These are phyloP conservation scores for Euschistus heros DNA, from an alignment of 1,140 invertebrate genomes.

Conservation along the genomic window DNA sequence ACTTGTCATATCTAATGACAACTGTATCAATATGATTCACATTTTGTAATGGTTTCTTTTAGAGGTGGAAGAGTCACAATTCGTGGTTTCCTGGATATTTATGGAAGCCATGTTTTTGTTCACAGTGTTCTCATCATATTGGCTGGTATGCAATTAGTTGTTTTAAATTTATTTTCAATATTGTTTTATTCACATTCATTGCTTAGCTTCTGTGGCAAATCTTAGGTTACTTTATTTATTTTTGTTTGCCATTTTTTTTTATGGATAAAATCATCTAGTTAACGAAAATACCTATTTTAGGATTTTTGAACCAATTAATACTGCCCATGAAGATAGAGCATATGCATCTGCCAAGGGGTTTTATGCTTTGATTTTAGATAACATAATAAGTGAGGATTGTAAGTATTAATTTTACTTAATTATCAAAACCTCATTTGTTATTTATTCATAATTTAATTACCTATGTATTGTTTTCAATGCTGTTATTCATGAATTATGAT, in stretches of 20 bases:
- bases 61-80: constrained; percentile 33
- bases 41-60: neutral
- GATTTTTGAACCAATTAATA: constrained; percentile 34
- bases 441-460: no score
- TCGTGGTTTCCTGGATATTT: constrained; percentile 40
- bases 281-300: constrained; percentile 28
- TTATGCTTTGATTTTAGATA: constrained; percentile 33
- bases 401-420: constrained; percentile 25
- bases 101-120: constrained; percentile 39
- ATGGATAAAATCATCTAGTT: no score
- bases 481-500: no score
- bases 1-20: no score
- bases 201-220: no score
- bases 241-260: no score
- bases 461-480: no score
- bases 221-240: no score
- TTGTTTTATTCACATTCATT: neutral
- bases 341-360: constrained; percentile 32
- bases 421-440: neutral
- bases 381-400: constrained; percentile 34
- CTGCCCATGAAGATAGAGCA: constrained; percentile 26
- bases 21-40: no score
- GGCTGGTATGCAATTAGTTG: constrained; percentile 36
- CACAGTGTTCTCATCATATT: constrained; percentile 36
- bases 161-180: neutral